A percentile compares a stretch with the other conserved stretches of the same genome.
These are phyloP conservation scores for Germaria angustata DNA, from an alignment of 2,888 invertebrate species.

Conservation along the genomic window DNA sequence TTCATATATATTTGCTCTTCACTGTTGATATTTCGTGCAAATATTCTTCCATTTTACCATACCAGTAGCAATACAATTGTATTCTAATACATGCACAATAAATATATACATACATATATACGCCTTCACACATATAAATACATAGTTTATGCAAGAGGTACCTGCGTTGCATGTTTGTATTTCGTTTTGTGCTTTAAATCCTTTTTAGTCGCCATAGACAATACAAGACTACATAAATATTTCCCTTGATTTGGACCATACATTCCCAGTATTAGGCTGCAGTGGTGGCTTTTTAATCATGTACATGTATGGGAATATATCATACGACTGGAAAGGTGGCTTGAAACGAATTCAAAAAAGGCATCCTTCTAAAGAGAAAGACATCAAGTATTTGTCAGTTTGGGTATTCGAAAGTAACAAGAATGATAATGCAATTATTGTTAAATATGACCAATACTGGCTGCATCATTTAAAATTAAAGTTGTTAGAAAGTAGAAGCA, in stretches of 20 bases:
- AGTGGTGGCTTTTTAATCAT: background rate
- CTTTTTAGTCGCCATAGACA: background rate
- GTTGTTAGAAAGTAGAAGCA: no score
- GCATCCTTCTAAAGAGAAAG: background rate
- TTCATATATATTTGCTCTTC: background rate
- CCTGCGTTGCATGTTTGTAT: background rate
- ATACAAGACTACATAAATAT: background rate
- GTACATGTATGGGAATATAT: slow-evolving; percentile 46
- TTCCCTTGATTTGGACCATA: no score
- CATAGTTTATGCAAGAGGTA: background rate
- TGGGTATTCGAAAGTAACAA: background rate
- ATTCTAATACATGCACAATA: background rate
- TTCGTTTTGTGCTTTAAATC: background rate
- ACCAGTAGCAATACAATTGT: no score
- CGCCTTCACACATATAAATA: background rate
- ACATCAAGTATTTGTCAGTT: background rate
- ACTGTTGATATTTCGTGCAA: background rate
- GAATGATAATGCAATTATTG: background rate
- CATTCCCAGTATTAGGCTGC: no score
- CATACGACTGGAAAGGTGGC: slow-evolving; percentile 37
- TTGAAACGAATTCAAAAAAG: background rate
- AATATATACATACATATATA: background rate
- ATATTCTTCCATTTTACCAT: background rate
- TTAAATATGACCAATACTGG: background rate
- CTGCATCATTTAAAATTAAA: no score